Evolutionary conservation across 2,797 vertebrate species (phyloP), one percentile per base, ranked within the genome.

Genomic region (Pristis pectinata): DNA sequence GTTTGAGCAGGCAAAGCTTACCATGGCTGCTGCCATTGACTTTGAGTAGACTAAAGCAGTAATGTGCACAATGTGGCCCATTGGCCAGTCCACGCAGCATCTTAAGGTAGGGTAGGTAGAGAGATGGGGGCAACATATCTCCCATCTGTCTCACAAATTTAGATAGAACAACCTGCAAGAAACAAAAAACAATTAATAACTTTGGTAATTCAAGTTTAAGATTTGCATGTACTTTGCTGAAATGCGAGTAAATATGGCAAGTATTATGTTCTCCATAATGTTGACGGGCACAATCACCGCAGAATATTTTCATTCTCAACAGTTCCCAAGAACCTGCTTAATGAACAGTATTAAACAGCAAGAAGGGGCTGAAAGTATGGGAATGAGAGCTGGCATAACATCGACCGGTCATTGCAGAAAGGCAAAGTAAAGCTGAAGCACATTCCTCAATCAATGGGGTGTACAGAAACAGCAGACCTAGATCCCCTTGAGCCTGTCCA

Each of bases 101-200:
- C 95, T 98, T 98, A 95, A 99, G 97, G 95, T 99, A 99, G 59
- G 99, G 97, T 94, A 99, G 98, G 95, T 99, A 99, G 95, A 99
- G 98, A 13, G 98, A 99, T 95, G 98, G 97, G 77, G 99, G 99
- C 95, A 99, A 97, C 56, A 99, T 97, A 96, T 99, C 99, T 95
- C 99, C 99, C 99, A 99, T 99, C 97, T 99, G 99, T 96, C 99
- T 98, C 95, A 99, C 99, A 97, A 99, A 99, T 96, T 99, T 99
- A 53, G 99, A 99, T 95, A 99, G 97, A 95, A 99, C 98, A 96
- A 99, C 98, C 99, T 99, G 95, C 76, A 97, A 96, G n/a, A 95
- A 41, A 49, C 49, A 94, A n/a, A 95, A 95, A 91, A 30, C 70
- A 74, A 24, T 41, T 2, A 41, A 91, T 6, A 24, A 41, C 67